phyloP scores from a whole-genome alignment of 37 sponge, comb jelly and placozoan genomes.

The Theonella swinhoei region DNA sequence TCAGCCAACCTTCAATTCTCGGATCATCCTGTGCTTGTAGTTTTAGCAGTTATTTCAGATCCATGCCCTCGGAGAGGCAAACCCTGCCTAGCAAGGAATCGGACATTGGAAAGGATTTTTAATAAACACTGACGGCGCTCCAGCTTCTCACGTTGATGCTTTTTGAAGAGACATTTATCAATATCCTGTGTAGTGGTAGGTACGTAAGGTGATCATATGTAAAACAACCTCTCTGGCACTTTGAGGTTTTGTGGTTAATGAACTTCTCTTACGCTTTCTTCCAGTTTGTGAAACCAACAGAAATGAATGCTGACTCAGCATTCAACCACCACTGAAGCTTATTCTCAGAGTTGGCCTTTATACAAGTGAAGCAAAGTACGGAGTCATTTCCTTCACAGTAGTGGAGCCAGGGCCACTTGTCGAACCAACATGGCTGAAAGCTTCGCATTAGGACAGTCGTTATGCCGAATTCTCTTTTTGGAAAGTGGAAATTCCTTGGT shows the following conservation, averaged over 20 bases:
- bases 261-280: conserved; percentile 44
- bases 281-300: conserved; percentile 43
- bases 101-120: conserved; percentile 31
- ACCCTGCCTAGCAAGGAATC: conserved; percentile 47
- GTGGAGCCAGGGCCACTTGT: no score
- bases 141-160: conserved; percentile 29
- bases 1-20: not conserved
- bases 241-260: conserved; percentile 49
- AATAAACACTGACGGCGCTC: conserved; percentile 28
- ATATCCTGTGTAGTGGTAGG: conserved; percentile 35
- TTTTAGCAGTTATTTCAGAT: conserved; percentile 36
- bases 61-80: conserved; percentile 26
- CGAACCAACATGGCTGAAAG: no score
- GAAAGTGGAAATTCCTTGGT: no score
- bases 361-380: no score
- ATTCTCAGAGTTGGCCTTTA: no score
- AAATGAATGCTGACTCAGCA: conserved; percentile 24
- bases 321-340: no score
- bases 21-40: not conserved
- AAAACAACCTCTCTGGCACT: conserved; percentile 16
- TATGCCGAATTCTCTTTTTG: no score
- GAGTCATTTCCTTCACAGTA: no score
- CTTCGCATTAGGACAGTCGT: no score
- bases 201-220: no score
- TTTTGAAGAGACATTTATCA: conserved; percentile 13